Evolutionary conservation across 2,113 vertebrate species (phyloP).

Genomic region (Cinclus cinclus): DNA sequence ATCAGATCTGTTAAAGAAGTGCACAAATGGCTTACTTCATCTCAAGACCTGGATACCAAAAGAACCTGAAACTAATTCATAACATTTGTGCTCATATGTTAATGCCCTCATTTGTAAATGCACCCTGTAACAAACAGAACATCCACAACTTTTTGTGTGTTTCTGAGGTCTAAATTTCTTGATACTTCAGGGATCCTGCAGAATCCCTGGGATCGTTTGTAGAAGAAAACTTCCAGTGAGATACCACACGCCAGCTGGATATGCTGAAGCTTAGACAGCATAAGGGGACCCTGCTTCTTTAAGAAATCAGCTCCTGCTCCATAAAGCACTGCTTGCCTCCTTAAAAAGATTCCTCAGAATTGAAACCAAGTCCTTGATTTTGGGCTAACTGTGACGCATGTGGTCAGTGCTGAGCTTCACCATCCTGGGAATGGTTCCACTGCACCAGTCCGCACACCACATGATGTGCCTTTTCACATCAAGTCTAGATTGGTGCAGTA

Average conservation of each 20-base stretch:
- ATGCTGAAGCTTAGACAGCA: not conserved
- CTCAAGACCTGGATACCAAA: not conserved
- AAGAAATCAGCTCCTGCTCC: not conserved
- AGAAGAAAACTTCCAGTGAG: not conserved
- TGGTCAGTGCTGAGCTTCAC: not conserved
- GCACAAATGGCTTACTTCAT: not conserved
- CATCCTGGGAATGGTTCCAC: not conserved
- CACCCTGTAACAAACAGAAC: not conserved
- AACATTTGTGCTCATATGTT: not conserved
- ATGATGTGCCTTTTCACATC: accelerated
- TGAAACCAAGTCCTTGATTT: not conserved
- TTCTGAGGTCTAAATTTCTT: not conserved
- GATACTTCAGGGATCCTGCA: not conserved
- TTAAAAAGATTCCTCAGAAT: not conserved
- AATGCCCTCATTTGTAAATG: not conserved
- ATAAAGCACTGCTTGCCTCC: not conserved
- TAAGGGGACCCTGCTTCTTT: not conserved
- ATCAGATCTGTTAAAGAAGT: not conserved
- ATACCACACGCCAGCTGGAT: not conserved
- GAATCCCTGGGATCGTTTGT: accelerated
- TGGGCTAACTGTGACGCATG: not conserved
- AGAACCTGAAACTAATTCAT: not conserved
- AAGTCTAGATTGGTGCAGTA: not conserved
- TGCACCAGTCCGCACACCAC: accelerated
- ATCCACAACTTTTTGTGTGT: not conserved